Conservation (phyloP, 2,888 invertebrate genomes). For the Bellardia bayeri region DNA sequence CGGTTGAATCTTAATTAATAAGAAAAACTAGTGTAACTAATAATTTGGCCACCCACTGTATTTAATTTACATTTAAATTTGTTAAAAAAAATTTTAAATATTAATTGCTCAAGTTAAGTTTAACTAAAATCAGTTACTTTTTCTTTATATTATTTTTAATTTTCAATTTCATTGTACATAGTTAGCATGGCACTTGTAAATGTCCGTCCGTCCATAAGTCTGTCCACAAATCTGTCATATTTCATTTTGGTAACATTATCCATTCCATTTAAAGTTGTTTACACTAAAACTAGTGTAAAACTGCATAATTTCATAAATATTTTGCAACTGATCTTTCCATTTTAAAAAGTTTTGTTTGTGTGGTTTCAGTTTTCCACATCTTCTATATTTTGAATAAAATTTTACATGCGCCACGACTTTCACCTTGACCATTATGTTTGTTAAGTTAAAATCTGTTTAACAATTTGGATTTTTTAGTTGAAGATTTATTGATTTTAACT, state of each 20-base stretch:
- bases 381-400: neutral
- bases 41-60: no score
- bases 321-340: conserved; percentile 37
- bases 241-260: conserved; percentile 45
- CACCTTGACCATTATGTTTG: conserved; percentile 79
- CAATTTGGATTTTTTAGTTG: conserved; percentile 15
- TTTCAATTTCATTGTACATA: conserved; percentile 5
- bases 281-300: conserved; percentile 41
- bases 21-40: no score
- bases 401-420: conserved; percentile 80
- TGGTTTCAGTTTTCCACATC: conserved; percentile 13
- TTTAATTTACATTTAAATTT: neutral
- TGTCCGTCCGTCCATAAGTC: neutral
- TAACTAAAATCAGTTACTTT: conserved; percentile 3
- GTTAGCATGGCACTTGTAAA: neutral
- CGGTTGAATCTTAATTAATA: no score
- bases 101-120: neutral
- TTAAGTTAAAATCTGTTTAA: conserved; percentile 14
- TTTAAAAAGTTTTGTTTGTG: neutral
- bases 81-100: neutral
- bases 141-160: neutral
- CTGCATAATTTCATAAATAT: conserved; percentile 29
- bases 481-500: conserved; percentile 19
- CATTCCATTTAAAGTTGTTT: conserved; percentile 17
- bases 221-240: conserved; percentile 25